Base-by-base conservation (phyloP, 2,888 invertebrate species). In the Adelognathus sp. region DNA sequence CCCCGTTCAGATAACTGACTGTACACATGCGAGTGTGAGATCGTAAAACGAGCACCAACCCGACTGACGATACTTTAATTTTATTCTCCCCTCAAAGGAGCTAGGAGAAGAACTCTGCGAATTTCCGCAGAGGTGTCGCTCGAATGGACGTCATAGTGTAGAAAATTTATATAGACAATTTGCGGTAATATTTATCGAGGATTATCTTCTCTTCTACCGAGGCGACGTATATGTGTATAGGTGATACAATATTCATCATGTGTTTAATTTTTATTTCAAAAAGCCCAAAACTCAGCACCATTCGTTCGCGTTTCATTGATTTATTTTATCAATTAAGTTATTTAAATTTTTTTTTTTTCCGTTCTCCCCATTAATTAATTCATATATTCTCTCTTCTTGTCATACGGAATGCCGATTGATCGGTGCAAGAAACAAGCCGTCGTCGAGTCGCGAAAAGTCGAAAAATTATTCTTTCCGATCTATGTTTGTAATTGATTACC, bases 61-160 rank as follows among this genome's bases (percentile, higher is more conserved):
- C 50, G 50, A 24, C n/a, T 1, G n/a, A 50, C 24, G 21, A 1
- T 24, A 5, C 31, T 64, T 6, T 60, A 46, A 9, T 64, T 21
- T 18, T 44, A 33, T 41, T 18, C 41, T 41, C 44, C 9, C 21
- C 44, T 71, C 18, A 11, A 67, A 50, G 14, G 56, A 64, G 18
- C 27, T 33, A 3, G 33, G 16, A n/a, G 41, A 71, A 41, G n/a
- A 44, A 54, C n/a, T n/a, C n/a, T n/a, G n/a, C 52, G 31, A 11
- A 46, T 52, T 29, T 9, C 14, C 31, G 33, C 52, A 29, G 54
- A 60, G 77, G 54, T 54, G 60, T 29, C 74, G 63, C 63, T 69
- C 52, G 67, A 52, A 81, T 81, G 81, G 79, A 79, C 70, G 74
- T 77, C 69, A 70, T 76, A 73, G 81, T 76, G 79, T 81, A 81